Evolutionary conservation across 2,113 vertebrate species (phyloP).

Genomic region (Ifrita kowaldi): DNA sequence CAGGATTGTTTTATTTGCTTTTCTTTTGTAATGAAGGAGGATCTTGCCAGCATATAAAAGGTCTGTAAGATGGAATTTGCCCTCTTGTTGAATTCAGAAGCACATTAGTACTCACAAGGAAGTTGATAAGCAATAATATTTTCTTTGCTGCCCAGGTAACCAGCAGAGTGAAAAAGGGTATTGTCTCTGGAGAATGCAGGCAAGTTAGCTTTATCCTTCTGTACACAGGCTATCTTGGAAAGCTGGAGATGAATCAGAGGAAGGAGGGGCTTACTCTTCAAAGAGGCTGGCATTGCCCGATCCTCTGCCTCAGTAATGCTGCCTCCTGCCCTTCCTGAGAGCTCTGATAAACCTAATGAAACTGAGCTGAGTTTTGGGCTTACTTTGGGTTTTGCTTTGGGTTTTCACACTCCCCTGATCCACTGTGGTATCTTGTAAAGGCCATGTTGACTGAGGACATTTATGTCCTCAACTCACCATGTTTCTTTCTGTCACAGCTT

Average conservation of each 20-base stretch:
- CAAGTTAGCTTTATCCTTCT: conserved; percentile 25
- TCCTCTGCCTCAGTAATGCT: not conserved
- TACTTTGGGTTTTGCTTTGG: not conserved
- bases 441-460: not conserved
- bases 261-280: not conserved
- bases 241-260: not conserved
- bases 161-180: conserved; percentile 26
- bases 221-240: conserved; percentile 9
- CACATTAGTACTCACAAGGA: conserved; percentile 36
- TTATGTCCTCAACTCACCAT: not conserved
- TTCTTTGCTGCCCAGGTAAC: conserved; percentile 62
- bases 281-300: not conserved
- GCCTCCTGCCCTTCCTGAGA: not conserved
- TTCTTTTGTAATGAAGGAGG: not conserved
- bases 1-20: conserved; percentile 18
- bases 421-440: not conserved
- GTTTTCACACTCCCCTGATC: not conserved
- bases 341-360: not conserved
- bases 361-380: not conserved
- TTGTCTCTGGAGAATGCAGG: conserved; percentile 41
- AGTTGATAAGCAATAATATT: conserved; percentile 66
- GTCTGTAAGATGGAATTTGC: conserved; percentile 44
- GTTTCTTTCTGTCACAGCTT: not conserved
- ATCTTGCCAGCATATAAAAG: not conserved
- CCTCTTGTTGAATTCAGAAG: conserved; percentile 38